These are phyloP conservation scores for Channa maculata DNA, from an alignment of 2,113 vertebrate genomes.

Conservation along the genomic window DNA sequence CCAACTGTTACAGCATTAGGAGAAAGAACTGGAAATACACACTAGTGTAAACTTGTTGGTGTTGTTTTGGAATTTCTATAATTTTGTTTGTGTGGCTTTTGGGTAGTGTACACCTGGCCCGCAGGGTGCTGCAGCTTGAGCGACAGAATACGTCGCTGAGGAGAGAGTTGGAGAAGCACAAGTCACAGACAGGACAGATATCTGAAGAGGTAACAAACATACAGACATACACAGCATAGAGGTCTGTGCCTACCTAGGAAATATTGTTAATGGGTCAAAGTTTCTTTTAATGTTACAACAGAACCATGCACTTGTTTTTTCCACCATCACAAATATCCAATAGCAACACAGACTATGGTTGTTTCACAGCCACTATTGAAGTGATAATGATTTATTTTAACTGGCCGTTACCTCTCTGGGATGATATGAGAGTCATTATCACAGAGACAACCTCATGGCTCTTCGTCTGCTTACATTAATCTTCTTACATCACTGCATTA, in stretches of 20 bases:
- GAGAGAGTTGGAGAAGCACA: constrained; percentile 91
- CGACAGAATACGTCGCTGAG: constrained; percentile 92
- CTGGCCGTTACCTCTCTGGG: constrained; percentile 13
- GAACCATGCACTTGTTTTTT: constrained; percentile 23
- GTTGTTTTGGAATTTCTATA: constrained; percentile 42
- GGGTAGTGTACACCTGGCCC: constrained; percentile 94
- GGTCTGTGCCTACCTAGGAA: background rate
- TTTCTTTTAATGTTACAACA: constrained; percentile 1
- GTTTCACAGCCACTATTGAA: constrained; percentile 26
- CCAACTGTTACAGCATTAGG: background rate
- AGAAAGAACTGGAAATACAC: constrained; percentile 21
- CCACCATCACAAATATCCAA: constrained; percentile 10
- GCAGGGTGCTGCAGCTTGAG: constrained; percentile 94
- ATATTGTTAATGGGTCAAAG: background rate
- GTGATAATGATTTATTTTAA: constrained; percentile 38
- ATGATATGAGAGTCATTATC: constrained; percentile 28
- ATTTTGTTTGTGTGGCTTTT: constrained; percentile 46
- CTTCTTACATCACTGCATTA: constrained; percentile 20
- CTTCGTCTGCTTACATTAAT: constrained; percentile 13
- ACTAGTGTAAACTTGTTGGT: constrained; percentile 49
- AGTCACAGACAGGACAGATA: constrained; percentile 86
- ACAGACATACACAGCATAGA: background rate
- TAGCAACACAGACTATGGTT: constrained; percentile 13
- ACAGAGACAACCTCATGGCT: constrained; percentile 8
- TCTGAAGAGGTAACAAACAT: constrained; percentile 89